These are phyloP conservation scores for Cryptotermes secundus DNA, from an alignment of 1,140 invertebrate species.

Conservation along the genomic window DNA sequence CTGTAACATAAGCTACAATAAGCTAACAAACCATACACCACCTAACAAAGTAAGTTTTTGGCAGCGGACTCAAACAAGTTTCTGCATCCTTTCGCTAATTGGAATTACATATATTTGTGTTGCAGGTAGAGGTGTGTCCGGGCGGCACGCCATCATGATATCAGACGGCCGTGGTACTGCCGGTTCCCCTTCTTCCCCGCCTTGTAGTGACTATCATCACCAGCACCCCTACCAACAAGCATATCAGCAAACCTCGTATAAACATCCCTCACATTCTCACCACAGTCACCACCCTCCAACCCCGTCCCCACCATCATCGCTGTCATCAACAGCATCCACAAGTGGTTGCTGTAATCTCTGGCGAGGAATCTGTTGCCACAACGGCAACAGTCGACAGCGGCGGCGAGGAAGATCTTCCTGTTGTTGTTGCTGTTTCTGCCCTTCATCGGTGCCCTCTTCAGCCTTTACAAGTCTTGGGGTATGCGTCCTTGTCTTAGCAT, in stretches of 20 bases:
- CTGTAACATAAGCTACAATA: too few species aligned
- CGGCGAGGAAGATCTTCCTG: conserved; percentile 43
- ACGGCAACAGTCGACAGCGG: conserved; percentile 30
- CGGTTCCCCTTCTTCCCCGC: neutral
- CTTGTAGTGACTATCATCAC: conserved; percentile 16
- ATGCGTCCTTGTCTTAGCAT: conserved; percentile 81
- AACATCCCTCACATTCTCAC: conserved; percentile 13
- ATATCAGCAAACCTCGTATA: neutral
- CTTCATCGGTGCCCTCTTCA: conserved; percentile 48
- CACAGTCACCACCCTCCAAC: conserved; percentile 14
- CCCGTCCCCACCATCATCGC: conserved; percentile 20
- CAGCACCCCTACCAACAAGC: conserved; percentile 12
- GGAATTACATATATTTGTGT: neutral
- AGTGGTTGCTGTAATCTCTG: conserved; percentile 24
- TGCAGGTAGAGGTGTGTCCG: neutral
- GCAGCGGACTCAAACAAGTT: too few species aligned
- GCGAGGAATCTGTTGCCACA: neutral
- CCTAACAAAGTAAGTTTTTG: too few species aligned
- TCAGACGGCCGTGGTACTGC: conserved; percentile 12
- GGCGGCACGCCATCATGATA: neutral
- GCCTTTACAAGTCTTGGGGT: conserved; percentile 65
- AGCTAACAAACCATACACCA: too few species aligned
- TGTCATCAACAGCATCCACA: neutral
- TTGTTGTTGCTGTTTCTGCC: conserved; percentile 48
- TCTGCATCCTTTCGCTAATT: too few species aligned